Evolutionary conservation across 2,113 vertebrate species (phyloP).

Genomic region (Ciconia maguari): DNA sequence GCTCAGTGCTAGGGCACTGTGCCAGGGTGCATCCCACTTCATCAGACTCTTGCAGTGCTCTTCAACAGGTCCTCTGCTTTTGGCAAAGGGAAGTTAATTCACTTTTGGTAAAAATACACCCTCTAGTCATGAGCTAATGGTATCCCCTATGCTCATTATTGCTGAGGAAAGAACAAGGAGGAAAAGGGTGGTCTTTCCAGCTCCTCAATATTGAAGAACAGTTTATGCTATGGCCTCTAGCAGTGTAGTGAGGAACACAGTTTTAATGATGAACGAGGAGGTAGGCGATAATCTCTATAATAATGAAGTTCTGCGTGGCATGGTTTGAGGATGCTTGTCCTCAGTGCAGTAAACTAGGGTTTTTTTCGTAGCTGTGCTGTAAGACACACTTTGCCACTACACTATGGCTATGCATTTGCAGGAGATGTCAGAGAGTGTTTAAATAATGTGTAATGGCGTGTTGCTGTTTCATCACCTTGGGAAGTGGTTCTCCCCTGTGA

Average conservation of each 20-base stretch:
- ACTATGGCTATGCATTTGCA: neutral
- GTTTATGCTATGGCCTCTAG: neutral
- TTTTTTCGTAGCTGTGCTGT: neutral
- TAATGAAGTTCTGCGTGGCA: neutral
- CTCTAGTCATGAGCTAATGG: neutral
- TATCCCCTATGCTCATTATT: neutral
- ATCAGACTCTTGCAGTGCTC: neutral
- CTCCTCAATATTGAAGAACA: neutral
- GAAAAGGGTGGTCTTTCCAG: neutral
- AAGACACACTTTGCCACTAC: neutral
- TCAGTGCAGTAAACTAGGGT: neutral
- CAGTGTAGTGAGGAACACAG: neutral
- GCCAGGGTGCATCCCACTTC: neutral
- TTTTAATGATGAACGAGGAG: neutral
- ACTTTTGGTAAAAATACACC: neutral
- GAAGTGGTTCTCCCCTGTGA: slow-evolving; percentile 58
- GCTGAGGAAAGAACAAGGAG: neutral
- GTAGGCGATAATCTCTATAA: neutral
- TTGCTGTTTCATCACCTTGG: slow-evolving; percentile 57
- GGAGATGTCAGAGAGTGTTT: slow-evolving; percentile 46
- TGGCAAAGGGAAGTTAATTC: neutral
- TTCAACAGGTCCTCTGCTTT: neutral
- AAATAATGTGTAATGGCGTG: slow-evolving; percentile 49
- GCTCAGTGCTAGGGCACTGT: neutral
- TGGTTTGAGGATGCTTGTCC: neutral